Evolutionary conservation across 2,797 vertebrate species (phyloP), one percentile per base, ranked within the genome.

Genomic region (Mus caroli): DNA sequence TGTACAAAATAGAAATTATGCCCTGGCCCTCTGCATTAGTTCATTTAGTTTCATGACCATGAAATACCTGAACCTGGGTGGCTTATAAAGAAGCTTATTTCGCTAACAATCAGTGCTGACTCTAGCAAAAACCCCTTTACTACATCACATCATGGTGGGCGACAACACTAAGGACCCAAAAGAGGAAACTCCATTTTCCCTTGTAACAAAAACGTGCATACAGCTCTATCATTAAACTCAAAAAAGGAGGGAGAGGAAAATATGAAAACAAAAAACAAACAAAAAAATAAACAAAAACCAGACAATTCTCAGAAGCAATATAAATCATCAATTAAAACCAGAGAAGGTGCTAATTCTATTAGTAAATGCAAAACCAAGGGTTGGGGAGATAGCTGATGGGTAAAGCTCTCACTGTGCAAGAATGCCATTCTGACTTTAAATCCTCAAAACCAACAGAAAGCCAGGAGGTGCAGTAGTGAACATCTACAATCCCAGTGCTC

Each of bases 321-420:
- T 56, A 92, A 96, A 92, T 76, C 24, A 92, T 82, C 34, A 64
- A 91, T 82, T 88, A 83, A 95, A 89, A 93, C 54, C 26, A 76
- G 14, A 93, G 86, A 95, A 95, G 79, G 90, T 46, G 19, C 31
- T 73, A 92, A 77, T 26, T 89, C 58, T 89, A 90, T 67, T 90
- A 83, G 64, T 73, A 71, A 92, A 92, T 76, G 60, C 58, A 75
- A 87, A 77, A 40, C 28, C n/a, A 56, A 87, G 22, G 46, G 50
- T 37, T 15, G 37, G 13, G 46, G 14, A 87, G 50, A 54, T 69
- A 67, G 43, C 50, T n/a, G 22, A 2, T n/a, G 84, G 46, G 22
- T 52, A 60, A 69, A 26, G 31, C 22, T 9, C 46, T 69, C 24
- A 15, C 34, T 26, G 34, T 87, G 50, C 50, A 71, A 71, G 64